These are phyloP conservation scores for Asarcornis scutulata DNA, from an alignment of 2,113 vertebrate genomes.

Conservation along the genomic window DNA sequence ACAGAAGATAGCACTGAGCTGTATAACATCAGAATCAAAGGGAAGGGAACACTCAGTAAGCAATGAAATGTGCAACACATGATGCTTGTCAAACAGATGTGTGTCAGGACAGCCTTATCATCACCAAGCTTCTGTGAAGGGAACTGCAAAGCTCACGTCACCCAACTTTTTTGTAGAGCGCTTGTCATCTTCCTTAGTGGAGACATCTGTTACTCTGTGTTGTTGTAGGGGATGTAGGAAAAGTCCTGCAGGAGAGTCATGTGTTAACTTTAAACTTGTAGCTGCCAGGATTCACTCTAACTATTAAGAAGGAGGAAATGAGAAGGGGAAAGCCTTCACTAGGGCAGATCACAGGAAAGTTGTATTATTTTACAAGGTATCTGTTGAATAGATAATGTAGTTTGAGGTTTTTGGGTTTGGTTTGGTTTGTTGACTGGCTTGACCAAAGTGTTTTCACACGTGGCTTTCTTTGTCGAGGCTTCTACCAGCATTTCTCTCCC, in stretches of 20 bases:
- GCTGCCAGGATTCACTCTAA: neutral
- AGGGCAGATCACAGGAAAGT: neutral
- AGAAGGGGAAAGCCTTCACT: neutral
- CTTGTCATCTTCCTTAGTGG: neutral
- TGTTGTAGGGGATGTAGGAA: neutral
- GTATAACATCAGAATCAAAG: neutral
- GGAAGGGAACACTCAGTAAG: neutral
- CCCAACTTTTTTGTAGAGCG: neutral
- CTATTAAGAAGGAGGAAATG: rapidly evolving
- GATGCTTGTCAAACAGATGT: neutral
- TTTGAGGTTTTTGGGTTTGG: neutral
- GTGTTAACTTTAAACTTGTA: neutral
- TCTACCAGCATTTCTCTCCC: neutral
- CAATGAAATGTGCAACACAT: neutral
- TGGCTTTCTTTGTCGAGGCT: neutral
- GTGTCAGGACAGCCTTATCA: neutral
- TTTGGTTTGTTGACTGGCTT: too few relatives aligned
- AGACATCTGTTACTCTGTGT: neutral
- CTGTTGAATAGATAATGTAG: rapidly evolving
- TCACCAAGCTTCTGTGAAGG: neutral
- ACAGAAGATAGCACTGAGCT: neutral
- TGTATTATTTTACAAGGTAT: neutral
- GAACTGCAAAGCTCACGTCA: neutral
- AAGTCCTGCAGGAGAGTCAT: neutral
- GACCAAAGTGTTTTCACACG: neutral